Evolutionary conservation across 2,797 vertebrate species (phyloP).

Genomic region (Amniataba percoides): DNA sequence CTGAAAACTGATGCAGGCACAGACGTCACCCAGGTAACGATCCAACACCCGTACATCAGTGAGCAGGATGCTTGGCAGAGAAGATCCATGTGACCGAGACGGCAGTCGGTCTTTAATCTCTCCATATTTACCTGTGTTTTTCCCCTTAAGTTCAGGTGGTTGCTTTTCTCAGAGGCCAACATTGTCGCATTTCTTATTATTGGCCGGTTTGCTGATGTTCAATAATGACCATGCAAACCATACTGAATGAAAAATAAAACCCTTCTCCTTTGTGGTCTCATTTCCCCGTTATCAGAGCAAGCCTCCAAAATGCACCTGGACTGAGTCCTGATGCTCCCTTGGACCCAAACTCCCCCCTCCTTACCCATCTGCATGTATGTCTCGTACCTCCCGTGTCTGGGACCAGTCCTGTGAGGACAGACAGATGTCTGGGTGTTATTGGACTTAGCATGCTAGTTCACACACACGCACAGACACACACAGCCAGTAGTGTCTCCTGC

Average conservation of each 20-base stretch:
- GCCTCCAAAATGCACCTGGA: not conserved
- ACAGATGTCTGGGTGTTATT: constrained; percentile 15
- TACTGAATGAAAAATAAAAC: not conserved
- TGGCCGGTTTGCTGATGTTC: not conserved
- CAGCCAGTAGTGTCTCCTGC: not conserved
- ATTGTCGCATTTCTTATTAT: not conserved
- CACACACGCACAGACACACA: constrained; percentile 7
- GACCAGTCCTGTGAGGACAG: not conserved
- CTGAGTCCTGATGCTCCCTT: not conserved
- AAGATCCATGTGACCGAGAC: no score
- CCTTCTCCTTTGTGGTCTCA: not conserved
- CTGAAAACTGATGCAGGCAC: no score
- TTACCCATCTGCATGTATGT: constrained; percentile 5
- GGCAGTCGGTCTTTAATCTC: no score
- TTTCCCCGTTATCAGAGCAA: not conserved
- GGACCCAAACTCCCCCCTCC: not conserved
- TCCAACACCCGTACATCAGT: no score
- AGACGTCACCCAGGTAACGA: no score
- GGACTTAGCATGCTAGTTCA: constrained; percentile 12
- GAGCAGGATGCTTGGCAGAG: no score
- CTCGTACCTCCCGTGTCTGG: constrained; percentile 2
- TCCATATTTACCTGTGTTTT: no score
- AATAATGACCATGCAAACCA: not conserved
- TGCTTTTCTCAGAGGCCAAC: no score
- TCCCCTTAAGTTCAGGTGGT: no score